Base-by-base conservation (phyloP, 2,888 invertebrate species). In the Galerucella calmariensis region DNA sequence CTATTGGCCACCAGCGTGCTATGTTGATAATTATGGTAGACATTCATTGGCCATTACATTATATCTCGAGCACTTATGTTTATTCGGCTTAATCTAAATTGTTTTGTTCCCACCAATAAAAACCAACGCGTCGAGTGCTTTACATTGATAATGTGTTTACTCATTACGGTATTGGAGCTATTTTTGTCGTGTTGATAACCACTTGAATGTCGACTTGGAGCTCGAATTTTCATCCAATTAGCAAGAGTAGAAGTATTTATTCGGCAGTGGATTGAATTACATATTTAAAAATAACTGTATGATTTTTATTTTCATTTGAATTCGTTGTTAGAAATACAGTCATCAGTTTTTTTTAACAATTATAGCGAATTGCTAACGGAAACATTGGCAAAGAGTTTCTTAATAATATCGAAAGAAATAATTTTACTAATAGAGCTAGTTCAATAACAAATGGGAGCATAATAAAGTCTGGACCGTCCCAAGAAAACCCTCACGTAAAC, bases 51-150 rank as follows among this genome's bases (percentile, higher is more conserved):
- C 62, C 68, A 72, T 72, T 63, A 69, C 61, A 69, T 72, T 73
- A 66, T 68, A 75, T 75, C 74, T 71, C 69, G 61, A 75, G 67
- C 74, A 75, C 69, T 70, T 58, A 68, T 72, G 74, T 75, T 69
- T 75, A 63, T 73, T 74, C 53, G 53, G 74, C 63, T 71, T 73
- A 74, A 78, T 78, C 76, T 76, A 71, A 78, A 76, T 73, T 75
- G 76, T 78, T 74, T 75, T 73, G 71, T 78, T 67, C 62, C 75
- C 62, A 75, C 77, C 77, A 78, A 78, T 78, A 76, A 76, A 72
- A 76, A 73, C 71, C 46, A 65, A 67, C 56, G 72, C 69, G 66
- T 46, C 68, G 69, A 77, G 72, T 75, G 75, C 70, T 75, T 65
- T 69, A 77, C 75, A 74, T 75, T 69, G 75, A 77, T 75, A 74